Conservation (phyloP, 2,113 vertebrate species). For the Scophthalmus maximus region DNA sequence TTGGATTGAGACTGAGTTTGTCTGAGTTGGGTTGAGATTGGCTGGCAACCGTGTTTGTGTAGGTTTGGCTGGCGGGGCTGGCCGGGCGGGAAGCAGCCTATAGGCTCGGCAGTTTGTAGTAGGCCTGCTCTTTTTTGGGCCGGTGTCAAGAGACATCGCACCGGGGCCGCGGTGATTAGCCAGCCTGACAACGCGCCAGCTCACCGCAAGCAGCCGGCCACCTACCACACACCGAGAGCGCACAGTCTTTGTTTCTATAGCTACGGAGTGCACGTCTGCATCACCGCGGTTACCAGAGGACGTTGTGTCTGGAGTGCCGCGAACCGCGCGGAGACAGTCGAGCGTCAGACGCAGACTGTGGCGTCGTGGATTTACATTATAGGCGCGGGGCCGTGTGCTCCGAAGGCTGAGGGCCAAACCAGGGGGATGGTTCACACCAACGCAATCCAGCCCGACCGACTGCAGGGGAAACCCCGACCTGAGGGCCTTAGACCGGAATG, state of each 20-base stretch:
- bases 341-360: constrained; percentile 60
- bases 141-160: constrained; percentile 64
- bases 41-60: constrained; percentile 73
- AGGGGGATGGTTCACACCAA: background rate
- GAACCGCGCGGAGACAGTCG: constrained; percentile 49
- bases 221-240: constrained; percentile 58
- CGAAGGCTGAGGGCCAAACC: background rate
- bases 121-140: constrained; percentile 53
- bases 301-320: constrained; percentile 52
- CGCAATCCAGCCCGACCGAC: constrained; percentile 8
- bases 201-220: constrained; percentile 58
- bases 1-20: constrained; percentile 60
- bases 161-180: constrained; percentile 51
- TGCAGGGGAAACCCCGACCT: background rate
- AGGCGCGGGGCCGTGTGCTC: constrained; percentile 18
- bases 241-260: constrained; percentile 69
- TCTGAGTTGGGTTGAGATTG: constrained; percentile 71
- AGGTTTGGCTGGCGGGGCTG: constrained; percentile 55
- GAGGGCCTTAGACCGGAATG: background rate
- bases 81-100: constrained; percentile 35
- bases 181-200: constrained; percentile 45
- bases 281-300: constrained; percentile 61
- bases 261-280: constrained; percentile 64
- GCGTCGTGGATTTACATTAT: constrained; percentile 39
- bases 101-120: constrained; percentile 24